Evolutionary conservation across 2,888 invertebrate species (phyloP), one percentile per base, ranked within the genome.

Genomic region (Cephonodes hylas): DNA sequence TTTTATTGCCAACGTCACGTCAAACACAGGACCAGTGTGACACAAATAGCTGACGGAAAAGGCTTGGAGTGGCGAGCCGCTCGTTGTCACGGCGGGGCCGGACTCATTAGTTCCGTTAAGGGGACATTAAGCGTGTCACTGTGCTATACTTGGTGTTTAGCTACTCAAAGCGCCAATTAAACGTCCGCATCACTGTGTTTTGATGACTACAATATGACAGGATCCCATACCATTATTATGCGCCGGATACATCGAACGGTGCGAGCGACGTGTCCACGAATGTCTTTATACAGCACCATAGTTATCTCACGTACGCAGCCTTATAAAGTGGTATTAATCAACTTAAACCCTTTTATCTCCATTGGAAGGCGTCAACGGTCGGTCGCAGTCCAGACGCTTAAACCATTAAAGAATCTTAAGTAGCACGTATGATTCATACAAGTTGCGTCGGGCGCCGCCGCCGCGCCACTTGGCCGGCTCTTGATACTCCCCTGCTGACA

Each of bases 91-190:
- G 15, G 72, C 72, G 75, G 75, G 75, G 76, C 73, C 73, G 74
- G 69, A 75, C 79, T 80, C 79, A 79, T 84, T 83, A 79, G 82
- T 84, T 84, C 83, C 82, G 84, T 81, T 81, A 83, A 79, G 71
- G 76, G 77, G 75, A 72, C 74, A 66, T 69, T 77, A 78, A 83
- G 77, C 81, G 79, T 77, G 81, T 81, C 83, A 79, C 73, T 60
- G 69, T 69, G 68, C 71, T 73, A 70, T 76, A 71, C 57, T 58
- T 58, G 23, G 42, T 58, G 34, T 23, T 72, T 67, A 69, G 64
- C 64, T 60, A 25, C 60, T 38, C 22, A 42, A 42, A 42, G 34
- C 20, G 22, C 15, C 23, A 58, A 38, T 58, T 58, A 38, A 58
- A 58, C 53, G 27, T 53, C 53, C 18, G 53, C 53, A 53, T 53